Base-by-base conservation (phyloP, 23 tunicate genomes). In the Oikopleura vanhoeffeni region DNA sequence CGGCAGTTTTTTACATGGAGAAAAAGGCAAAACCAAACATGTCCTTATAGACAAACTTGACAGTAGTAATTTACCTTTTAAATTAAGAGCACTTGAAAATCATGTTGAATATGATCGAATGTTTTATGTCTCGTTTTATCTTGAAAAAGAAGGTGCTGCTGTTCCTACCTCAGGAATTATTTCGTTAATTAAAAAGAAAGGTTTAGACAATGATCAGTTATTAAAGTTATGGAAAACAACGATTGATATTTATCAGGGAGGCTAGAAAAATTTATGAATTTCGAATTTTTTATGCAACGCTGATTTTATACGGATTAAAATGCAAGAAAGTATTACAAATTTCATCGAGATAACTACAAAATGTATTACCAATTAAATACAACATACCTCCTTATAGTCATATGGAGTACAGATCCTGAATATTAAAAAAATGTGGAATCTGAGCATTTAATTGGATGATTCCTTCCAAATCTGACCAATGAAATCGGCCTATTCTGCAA, bases 91-190 rank as follows among this genome's bases (percentile, higher is more conserved):
- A n/a, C n/a, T n/a, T n/a, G n/a, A n/a, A n/a, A n/a, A n/a, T n/a
- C n/a, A n/a, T n/a, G 18, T 49, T 49, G 27, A 18, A 38, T 71
- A 71, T 71, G 79, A 71, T 71, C 79, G 79, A 24, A 18, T 71
- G 34, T 71, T 71, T 71, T 71, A 71, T 71, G 79, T 71, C 32
- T 71, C 79, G 35, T 71, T 71, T 71, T 71, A 71, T 71, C 38
- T 71, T 33, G 79, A 71, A 30, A 71, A 71, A 71, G 79, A 71
- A 71, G 79, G 79, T 2, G 27, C 79, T 2, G 79, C 79, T 2
- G 79, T 71, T 71, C 79, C 79, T 71, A 2, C 32, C 2, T 13
- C 34, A 3, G 79, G 79, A 4, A 71, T 71, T 13, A 32, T 71
- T 28, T 24, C 38, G 38, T 18, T 71, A 2, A 18, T 71, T 32